Evolutionary conservation across 1,140 invertebrate genomes (phyloP).

Genomic region (Muscidifurax raptorellus): DNA sequence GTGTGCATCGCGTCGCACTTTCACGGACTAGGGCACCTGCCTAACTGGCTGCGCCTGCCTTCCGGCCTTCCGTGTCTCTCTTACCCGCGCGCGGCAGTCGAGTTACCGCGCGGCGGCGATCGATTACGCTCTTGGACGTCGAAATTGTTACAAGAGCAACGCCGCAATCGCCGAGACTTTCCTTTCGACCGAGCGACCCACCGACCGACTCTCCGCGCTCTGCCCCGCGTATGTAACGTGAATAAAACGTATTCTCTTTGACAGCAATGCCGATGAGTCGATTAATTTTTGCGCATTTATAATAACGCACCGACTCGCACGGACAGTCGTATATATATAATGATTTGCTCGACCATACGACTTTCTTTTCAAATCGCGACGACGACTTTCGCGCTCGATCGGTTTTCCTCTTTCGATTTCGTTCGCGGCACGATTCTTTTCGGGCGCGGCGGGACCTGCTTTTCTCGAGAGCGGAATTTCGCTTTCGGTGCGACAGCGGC

Average conservation of each 20-base stretch:
- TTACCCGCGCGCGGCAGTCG: too few species aligned
- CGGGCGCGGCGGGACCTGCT: not conserved
- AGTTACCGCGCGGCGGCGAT: not conserved
- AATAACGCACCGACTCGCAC: not conserved
- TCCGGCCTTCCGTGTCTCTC: conserved; percentile 12
- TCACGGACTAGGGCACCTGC: conserved; percentile 43
- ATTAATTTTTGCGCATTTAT: not conserved
- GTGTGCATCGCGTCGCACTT: conserved; percentile 18
- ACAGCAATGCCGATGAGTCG: not conserved
- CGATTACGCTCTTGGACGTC: conserved; percentile 19
- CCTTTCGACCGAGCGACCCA: conserved; percentile 2
- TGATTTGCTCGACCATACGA: not conserved
- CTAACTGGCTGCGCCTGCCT: conserved; percentile 18
- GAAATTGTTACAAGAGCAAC: conserved; percentile 18
- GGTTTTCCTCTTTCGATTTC: not conserved
- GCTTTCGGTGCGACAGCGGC: not conserved
- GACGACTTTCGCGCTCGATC: not conserved
- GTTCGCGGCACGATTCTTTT: not conserved
- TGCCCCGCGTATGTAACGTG: too few species aligned
- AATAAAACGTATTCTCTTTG: too few species aligned
- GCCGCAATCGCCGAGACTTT: not conserved
- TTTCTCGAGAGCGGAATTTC: not conserved
- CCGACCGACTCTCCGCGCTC: not conserved
- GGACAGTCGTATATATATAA: not conserved
- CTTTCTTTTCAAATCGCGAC: not conserved